phyloP scores from a whole-genome alignment of 2,797 vertebrate species.

The Danio choprae region DNA sequence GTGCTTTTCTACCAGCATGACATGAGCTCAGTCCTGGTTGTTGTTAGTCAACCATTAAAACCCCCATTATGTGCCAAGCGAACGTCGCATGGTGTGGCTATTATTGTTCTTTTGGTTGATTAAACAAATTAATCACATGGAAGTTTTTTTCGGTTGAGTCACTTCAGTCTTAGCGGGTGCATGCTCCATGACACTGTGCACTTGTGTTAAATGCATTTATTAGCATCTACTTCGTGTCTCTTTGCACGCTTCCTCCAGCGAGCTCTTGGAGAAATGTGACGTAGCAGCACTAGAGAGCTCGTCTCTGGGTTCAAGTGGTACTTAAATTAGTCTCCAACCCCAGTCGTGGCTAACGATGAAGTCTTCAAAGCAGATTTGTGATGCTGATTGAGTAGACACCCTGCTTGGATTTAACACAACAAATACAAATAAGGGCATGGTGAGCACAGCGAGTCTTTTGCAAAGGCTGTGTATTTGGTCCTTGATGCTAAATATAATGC shows the following conservation, averaged over 20 bases:
- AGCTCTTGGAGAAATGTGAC: constrained; percentile 56
- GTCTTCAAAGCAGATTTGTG: constrained; percentile 67
- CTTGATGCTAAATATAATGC: background rate
- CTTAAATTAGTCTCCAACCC: constrained; percentile 63
- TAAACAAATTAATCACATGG: constrained; percentile 5
- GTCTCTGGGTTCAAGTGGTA: constrained; percentile 53
- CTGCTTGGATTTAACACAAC: constrained; percentile 47
- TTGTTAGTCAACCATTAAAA: constrained; percentile 12
- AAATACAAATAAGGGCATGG: constrained; percentile 57
- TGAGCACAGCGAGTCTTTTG: background rate
- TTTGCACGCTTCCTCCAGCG: constrained; percentile 59
- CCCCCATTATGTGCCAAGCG: constrained; percentile 10
- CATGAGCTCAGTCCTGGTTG: constrained; percentile 22
- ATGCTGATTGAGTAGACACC: constrained; percentile 58
- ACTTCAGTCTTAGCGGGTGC: background rate
- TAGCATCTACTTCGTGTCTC: constrained; percentile 2
- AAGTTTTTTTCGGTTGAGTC: background rate
- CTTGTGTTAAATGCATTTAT: constrained; percentile 25
- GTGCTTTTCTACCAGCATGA: constrained; percentile 28
- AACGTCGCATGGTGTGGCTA: constrained; percentile 2
- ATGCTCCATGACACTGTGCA: background rate
- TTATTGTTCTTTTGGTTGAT: constrained; percentile 30
- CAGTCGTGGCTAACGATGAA: constrained; percentile 57
- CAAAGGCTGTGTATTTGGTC: constrained; percentile 20
- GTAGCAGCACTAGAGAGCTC: constrained; percentile 45